A percentile compares a stretch with the other conserved stretches of the same genome.
Evolutionary conservation across 2,113 vertebrate genomes (phyloP).

Genomic region (Cairina moschata): DNA sequence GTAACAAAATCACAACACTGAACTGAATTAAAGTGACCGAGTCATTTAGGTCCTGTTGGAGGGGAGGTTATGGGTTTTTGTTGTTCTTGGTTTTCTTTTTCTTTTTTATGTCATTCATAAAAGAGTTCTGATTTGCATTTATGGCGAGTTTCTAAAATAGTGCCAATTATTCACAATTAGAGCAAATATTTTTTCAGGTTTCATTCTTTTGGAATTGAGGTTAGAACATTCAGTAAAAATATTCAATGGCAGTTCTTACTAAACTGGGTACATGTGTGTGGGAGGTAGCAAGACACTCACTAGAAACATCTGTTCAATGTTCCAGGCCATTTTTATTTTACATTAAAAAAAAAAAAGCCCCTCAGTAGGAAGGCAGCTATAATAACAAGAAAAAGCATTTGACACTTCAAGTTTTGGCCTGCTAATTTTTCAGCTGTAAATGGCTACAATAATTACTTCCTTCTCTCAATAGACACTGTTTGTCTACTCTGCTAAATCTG

Average conservation of each 20-base stretch:
- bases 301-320: background rate
- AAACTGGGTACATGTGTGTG: background rate
- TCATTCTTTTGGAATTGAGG: constrained; percentile 33
- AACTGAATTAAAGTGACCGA: background rate
- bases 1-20: background rate
- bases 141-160: background rate
- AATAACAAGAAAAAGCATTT: background rate
- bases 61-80: background rate
- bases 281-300: background rate
- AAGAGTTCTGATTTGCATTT: background rate
- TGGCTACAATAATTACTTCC: background rate
- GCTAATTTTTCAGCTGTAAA: background rate
- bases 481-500: background rate
- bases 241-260: background rate
- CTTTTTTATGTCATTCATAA: background rate
- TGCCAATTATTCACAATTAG: constrained; percentile 19
- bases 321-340: background rate
- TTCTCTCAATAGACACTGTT: background rate
- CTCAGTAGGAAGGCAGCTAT: background rate
- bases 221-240: constrained; percentile 48
- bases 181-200: constrained; percentile 67
- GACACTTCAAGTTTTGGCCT: background rate
- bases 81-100: background rate
- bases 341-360: background rate
- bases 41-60: constrained; percentile 3